These are phyloP conservation scores for Dasysyrphus albostriatus DNA, from an alignment of 2,888 invertebrate species.

Conservation along the genomic window DNA sequence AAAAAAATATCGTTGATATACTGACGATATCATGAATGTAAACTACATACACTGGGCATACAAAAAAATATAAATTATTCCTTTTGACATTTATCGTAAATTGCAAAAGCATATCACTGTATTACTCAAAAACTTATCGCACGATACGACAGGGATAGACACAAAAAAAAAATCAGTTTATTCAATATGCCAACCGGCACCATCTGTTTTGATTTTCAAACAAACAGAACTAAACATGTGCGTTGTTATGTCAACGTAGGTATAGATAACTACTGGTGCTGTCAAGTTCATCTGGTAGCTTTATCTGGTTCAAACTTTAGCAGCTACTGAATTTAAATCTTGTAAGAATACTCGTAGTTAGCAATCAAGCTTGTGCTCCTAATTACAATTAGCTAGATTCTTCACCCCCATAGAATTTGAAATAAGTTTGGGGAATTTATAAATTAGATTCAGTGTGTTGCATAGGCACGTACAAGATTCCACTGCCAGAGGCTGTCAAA, in stretches of 20 bases:
- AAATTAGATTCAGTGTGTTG: not conserved
- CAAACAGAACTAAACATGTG: not conserved
- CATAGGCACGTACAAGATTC: slow-evolving; percentile 8
- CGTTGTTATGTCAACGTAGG: not conserved
- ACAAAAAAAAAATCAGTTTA: slow-evolving; percentile 5
- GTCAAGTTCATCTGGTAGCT: slow-evolving; percentile 27
- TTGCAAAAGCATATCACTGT: not conserved
- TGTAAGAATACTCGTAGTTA: not conserved
- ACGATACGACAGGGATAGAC: not conserved
- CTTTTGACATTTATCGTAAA: not conserved
- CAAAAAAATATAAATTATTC: not conserved
- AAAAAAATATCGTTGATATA: not conserved
- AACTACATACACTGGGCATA: no score
- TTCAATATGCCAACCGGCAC: slow-evolving; percentile 21
- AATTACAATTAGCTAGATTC: slow-evolving; percentile 14
- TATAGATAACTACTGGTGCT: not conserved
- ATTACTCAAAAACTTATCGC: slow-evolving; percentile 2
- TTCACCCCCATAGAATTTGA: not conserved
- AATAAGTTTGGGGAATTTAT: slow-evolving; percentile 1
- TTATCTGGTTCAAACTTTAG: slow-evolving; percentile 29
- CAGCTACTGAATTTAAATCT: slow-evolving; percentile 5
- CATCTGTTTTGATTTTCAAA: slow-evolving; percentile 25
- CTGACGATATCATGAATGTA: not conserved
- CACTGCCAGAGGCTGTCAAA: slow-evolving; percentile 28
- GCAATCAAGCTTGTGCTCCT: not conserved